Evolutionary conservation across 53 echinoderm and acorn worm species (phyloP).

Genomic region (Hippasteria phrygiana): DNA sequence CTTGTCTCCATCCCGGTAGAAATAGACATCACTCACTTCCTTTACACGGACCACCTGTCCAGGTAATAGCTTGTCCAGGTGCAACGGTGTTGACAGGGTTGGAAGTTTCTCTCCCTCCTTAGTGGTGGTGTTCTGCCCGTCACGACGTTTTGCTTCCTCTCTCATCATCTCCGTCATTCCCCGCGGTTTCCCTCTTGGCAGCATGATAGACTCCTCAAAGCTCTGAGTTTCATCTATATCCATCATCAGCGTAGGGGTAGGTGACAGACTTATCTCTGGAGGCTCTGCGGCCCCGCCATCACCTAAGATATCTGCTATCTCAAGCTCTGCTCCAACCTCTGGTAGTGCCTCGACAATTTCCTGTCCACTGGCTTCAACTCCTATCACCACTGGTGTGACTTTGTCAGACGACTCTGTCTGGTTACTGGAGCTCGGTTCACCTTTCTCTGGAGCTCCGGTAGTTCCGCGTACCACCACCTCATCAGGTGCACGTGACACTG

Average conservation of each 20-base stretch:
- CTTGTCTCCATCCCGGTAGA: constrained; percentile 17
- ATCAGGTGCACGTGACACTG: constrained; percentile 17
- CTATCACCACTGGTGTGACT: neutral
- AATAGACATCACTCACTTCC: constrained; percentile 1
- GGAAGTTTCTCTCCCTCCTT: neutral
- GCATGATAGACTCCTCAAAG: neutral
- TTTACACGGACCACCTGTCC: constrained; percentile 16
- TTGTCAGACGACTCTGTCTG: neutral
- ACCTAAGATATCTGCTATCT: neutral
- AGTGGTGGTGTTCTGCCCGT: neutral
- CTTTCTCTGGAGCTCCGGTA: neutral
- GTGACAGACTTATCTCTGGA: constrained; percentile 1
- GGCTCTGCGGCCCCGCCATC: neutral
- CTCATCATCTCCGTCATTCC: constrained; percentile 6
- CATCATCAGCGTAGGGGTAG: constrained; percentile 20
- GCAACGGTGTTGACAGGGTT: constrained; percentile 22
- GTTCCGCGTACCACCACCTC: neutral
- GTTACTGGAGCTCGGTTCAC: neutral
- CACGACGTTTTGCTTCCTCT: neutral
- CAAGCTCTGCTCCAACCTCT: constrained; percentile 17
- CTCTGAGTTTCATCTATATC: constrained; percentile 1
- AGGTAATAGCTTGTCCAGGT: neutral
- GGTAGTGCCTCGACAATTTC: neutral
- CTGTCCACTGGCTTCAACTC: neutral
- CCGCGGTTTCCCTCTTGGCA: constrained; percentile 16